Evolutionary conservation across 2,113 vertebrate species (phyloP), one percentile per base, ranked within the genome.

Genomic region (Pimephales promelas): DNA sequence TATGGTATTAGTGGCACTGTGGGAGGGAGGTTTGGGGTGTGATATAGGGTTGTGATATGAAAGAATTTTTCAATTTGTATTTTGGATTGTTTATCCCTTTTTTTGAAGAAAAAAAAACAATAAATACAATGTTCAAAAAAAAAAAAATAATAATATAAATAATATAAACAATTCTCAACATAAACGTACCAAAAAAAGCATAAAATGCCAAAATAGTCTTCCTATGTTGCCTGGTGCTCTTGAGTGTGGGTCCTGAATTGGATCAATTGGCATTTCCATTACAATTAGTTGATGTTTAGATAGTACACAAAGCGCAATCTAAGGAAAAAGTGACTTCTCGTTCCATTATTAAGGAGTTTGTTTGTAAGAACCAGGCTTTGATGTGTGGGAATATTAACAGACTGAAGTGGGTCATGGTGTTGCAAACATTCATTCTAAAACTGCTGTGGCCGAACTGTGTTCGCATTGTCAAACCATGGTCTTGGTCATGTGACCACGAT

Each of bases 181-280:
- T 11, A 49, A 52, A 18, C 5, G 14, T 52, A 6, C 1, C 16
- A 0, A 7, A 54, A 18, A 49, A 73, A 49, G 16, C 22, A 26
- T 16, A 49, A 28, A 10, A 52, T 7, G 2, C 20, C 9, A 24
- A 14, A 74, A 28, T 6, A 75, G 47, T 22, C n/a, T 49, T 47
- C 13, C 3, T 47, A 11, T 26, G 3, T 62, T 45, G 5, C 22
- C 54, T 54, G 49, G 6, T 4, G 40, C 56, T 43, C 6, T 20
- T 26, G 22, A 45, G 43, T 18, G 56, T 10, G 11, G 3, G 56
- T 47, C 6, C 22, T 40, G 34, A 81, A 26, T 28, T 34, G 36
- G 49, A 57, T 84, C 49, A 64, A 84, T 59, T 78, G 56, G 62
- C 64, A 72, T 75, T 79, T 87, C 77, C 36, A 79, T 64, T 64